These are phyloP conservation scores for Drosophila micromelanica DNA, from an alignment of 1,140 invertebrate species.

Conservation along the genomic window DNA sequence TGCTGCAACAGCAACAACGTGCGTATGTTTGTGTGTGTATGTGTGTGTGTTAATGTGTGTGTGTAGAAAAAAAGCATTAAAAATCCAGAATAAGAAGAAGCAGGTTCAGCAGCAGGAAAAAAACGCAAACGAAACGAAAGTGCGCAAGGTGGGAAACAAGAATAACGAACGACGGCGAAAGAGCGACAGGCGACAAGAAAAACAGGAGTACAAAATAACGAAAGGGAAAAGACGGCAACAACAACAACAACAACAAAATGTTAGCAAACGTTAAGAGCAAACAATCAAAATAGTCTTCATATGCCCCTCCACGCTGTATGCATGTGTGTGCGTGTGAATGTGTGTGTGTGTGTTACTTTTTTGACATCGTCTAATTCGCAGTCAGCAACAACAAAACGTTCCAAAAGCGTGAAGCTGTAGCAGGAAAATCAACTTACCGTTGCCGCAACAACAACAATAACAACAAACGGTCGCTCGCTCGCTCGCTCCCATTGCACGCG, in stretches of 20 bases:
- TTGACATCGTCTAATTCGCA: conserved; percentile 50
- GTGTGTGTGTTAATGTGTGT: no score
- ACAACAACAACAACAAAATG: conserved; percentile 10
- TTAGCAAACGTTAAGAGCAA: conserved; percentile 29
- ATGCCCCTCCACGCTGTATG: conserved; percentile 21
- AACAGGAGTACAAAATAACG: conserved; percentile 54
- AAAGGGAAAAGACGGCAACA: conserved; percentile 16
- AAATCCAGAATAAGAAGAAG: conserved; percentile 46
- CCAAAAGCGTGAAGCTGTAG: conserved; percentile 28
- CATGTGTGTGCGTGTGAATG: conserved; percentile 16
- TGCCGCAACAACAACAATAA: conserved; percentile 11
- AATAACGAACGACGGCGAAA: conserved; percentile 43
- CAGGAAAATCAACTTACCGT: conserved; percentile 34
- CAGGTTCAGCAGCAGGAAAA: conserved; percentile 24
- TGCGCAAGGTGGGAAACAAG: conserved; percentile 56
- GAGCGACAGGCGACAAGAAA: conserved; percentile 50
- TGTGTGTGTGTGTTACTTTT: conserved; percentile 55
- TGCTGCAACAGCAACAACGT: conserved; percentile 69
- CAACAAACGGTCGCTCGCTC: conserved; percentile 21
- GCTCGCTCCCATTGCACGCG: conserved; percentile 64
- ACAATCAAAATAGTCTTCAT: conserved; percentile 43
- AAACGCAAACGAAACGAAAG: conserved; percentile 40
- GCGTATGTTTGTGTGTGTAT: conserved; percentile 35
- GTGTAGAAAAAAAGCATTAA: conserved; percentile 49
- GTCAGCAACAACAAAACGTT: conserved; percentile 18